Evolutionary conservation across 37 sponge, comb jelly and placozoan genomes (phyloP), one percentile per base, ranked within the genome.

Genomic region (Agelas oroides): DNA sequence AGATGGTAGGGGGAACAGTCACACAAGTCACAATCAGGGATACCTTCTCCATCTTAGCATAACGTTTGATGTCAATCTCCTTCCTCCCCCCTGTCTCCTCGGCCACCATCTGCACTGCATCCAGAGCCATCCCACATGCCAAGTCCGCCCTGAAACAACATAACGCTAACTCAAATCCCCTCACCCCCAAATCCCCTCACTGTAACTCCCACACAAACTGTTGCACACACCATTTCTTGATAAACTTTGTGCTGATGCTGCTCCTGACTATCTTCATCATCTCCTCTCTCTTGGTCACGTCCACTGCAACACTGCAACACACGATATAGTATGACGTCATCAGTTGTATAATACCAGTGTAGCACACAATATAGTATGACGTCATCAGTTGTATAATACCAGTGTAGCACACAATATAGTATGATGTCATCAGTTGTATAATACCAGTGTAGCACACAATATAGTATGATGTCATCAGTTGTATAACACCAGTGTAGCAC

Each of bases 21-120:
- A 23, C 17, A 65, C 28, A 77, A 19, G 46, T 8, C 46, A 46
- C 3, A 12, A 46, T 46, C 46, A 12, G 24, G 37, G 35, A 78
- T 77, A 93, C 91, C 92, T 94, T 98, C 79, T 98, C 99, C 57
- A 98, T 93, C 59, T 83, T 81, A 58, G 93, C 97, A 57, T 99
- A 99, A 32, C 97, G 56, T 83, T 99, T 99, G 84, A 99, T 99
- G 76, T 99, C 99, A 52, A 99, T 95, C 86, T 96, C 99, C 59
- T 77, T 92, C 58, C 89, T 73, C 16, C 94, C 95, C 40, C 65
- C 77, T 59, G 90, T 86, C 40, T 95, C 93, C 28, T 88, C 40
- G 36, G 82, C 39, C 1, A 99, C 97, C 37, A 94, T 97, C 68
- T 81, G 68, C 1, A 99, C 99, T 46, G 99, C 99, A 79, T 79